Percentiles rank a stretch among this genome's conserved stretches.
phyloP scores from a whole-genome alignment of 2,113 vertebrate species.

The Hemiprocne comata region DNA sequence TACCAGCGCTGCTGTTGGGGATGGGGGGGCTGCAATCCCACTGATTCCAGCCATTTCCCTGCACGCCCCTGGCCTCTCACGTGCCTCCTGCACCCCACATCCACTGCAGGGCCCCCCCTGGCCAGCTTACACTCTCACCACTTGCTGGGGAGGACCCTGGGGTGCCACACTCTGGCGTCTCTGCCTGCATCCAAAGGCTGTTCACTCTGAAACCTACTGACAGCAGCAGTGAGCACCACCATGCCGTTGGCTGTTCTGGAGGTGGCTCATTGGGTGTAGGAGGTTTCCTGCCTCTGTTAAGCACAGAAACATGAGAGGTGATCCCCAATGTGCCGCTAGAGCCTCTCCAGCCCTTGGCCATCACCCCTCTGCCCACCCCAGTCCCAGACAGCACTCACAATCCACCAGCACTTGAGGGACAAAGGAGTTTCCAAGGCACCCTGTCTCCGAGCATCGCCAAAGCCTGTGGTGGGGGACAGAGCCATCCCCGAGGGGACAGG shows the following conservation, averaged over 20 bases:
- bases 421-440: background rate
- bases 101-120: background rate
- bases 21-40: background rate
- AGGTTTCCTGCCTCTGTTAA: background rate
- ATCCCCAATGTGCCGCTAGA: background rate
- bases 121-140: background rate
- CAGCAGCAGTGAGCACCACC: background rate
- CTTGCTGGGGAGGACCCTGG: too few relatives aligned
- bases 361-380: background rate
- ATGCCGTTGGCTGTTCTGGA: background rate
- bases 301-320: background rate
- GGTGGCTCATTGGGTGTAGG: fast-evolving
- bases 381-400: background rate
- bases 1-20: fast-evolving
- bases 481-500: background rate
- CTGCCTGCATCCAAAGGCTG: background rate
- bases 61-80: fast-evolving
- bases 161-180: background rate
- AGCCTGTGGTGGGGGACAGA: background rate
- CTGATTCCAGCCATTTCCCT: background rate
- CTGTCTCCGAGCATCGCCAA: background rate
- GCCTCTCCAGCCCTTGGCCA: fast-evolving
- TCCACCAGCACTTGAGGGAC: background rate
- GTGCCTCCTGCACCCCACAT: fast-evolving
- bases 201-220: background rate